A percentile compares a stretch with the other conserved stretches of the same genome.
Evolutionary conservation across 2,113 vertebrate species (phyloP).

Genomic region (Hippocampus mohnikei): DNA sequence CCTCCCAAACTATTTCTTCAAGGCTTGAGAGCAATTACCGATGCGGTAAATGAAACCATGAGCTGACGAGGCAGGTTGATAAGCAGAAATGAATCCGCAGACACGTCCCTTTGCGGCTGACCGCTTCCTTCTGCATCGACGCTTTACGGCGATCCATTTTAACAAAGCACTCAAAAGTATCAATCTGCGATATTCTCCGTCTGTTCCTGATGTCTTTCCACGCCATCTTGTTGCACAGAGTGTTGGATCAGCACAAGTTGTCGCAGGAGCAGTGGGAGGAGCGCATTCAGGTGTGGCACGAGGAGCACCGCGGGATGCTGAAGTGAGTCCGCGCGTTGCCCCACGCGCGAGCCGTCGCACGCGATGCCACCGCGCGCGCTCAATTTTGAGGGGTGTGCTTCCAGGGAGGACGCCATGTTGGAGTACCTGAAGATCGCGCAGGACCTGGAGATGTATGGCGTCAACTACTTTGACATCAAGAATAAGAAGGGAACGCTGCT

Average conservation of each 20-base stretch:
- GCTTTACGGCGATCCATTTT: too few relatives aligned
- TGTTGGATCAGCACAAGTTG: slow-evolving; percentile 94
- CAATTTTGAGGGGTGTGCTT: neutral
- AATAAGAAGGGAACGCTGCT: slow-evolving; percentile 97
- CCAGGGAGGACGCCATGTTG: slow-evolving; percentile 88
- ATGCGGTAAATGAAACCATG: neutral
- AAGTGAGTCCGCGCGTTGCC: slow-evolving; percentile 76
- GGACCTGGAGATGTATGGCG: slow-evolving; percentile 97
- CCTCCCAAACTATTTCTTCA: too few relatives aligned
- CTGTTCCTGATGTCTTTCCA: too few relatives aligned
- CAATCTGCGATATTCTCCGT: neutral
- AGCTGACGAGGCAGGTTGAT: neutral
- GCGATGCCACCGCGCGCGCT: neutral
- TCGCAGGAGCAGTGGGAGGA: slow-evolving; percentile 96
- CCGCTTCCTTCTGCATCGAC: neutral
- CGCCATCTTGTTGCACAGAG: slow-evolving; percentile 63
- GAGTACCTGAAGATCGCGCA: slow-evolving; percentile 97
- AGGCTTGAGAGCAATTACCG: too few relatives aligned
- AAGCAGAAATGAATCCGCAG: neutral
- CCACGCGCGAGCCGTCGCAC: neutral
- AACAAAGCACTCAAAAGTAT: neutral
- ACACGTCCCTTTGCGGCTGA: too few relatives aligned
- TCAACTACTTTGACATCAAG: slow-evolving; percentile 98
- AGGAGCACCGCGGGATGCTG: slow-evolving; percentile 90
- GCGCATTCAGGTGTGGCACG: slow-evolving; percentile 94